phyloP scores from a whole-genome alignment of 2,888 invertebrate species.

The Thumatha senex region DNA sequence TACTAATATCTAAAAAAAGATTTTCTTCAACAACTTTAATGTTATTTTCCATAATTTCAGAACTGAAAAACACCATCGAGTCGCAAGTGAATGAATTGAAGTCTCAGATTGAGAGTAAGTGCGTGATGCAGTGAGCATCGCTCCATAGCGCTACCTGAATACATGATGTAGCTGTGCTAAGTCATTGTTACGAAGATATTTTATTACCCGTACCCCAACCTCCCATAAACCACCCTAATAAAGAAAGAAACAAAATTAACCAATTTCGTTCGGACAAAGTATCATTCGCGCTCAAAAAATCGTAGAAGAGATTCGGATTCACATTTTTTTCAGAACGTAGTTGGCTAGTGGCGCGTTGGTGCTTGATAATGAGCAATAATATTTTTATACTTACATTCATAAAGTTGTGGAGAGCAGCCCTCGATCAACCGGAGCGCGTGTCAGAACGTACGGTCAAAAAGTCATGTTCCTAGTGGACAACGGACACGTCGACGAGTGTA shows the following conservation, averaged over 20 bases:
- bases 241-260: constrained; percentile 25
- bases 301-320: constrained; percentile 72
- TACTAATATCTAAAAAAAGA: background rate
- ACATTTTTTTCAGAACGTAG: constrained; percentile 74
- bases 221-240: constrained; percentile 34
- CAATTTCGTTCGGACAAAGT: constrained; percentile 53
- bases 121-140: constrained; percentile 94
- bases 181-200: constrained; percentile 67
- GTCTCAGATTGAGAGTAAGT: constrained; percentile 98
- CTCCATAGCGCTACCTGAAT: constrained; percentile 50
- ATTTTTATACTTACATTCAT: constrained; percentile 80
- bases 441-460: constrained; percentile 65
- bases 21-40: background rate
- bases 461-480: constrained; percentile 51
- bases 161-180: constrained; percentile 81
- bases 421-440: constrained; percentile 48
- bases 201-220: constrained; percentile 47
- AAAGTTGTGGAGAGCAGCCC: constrained; percentile 66
- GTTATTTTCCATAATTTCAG: constrained; percentile 83
- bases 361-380: constrained; percentile 83
- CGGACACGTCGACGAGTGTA: constrained; percentile 21
- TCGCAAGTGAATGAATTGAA: constrained; percentile 98
- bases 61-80: constrained; percentile 98
- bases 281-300: constrained; percentile 72
- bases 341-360: constrained; percentile 81